Evolutionary conservation across 2,888 invertebrate genomes (phyloP), one percentile per base, ranked within the genome.

Genomic region (Myathropa florea): DNA sequence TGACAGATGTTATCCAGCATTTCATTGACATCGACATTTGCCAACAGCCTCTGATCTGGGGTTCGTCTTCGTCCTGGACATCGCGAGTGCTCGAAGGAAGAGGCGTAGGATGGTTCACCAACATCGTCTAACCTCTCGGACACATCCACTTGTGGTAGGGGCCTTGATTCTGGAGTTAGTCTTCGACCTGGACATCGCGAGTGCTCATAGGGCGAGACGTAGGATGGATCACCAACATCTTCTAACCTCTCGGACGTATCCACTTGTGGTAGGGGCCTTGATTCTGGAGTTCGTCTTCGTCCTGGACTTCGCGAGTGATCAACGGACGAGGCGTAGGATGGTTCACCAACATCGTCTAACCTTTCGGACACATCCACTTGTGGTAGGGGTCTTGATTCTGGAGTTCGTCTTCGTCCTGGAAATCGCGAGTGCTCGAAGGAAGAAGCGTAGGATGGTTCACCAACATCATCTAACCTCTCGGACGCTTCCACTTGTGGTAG

Each of bases 351-450:
- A 46, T 61, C n/a, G 12, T 53, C 60, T 1, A 72, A 61, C 23
- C 23, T 72, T 10, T 72, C 64, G 12, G 30, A 18, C 1, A 3
- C 6, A 36, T 57, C 7, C n/a, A n/a, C n/a, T n/a, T 63, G 12
- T 3, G 64, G 64, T 14, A 64, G 12, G 64, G 57, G 30, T 21
- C n/a, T 73, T 55, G 30, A 23, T 30, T 55, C 33, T 12, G 14
- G 72, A 14, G 61, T 61, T 3, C 46, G 46, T n/a, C 12, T 64
- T 4, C 12, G 14, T 12, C 30, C 24, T 24, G n/a, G n/a, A n/a
- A n/a, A n/a, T 39, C 39, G n/a, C 53, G n/a, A 64, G 30, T 61
- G 21, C 10, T 72, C 61, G 14, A 53, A 61, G 3, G 72, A 61
- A 21, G 24, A 46, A 14, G 39, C 18, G 14, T n/a, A 57, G n/a